These are phyloP conservation scores for Lanistes nyassanus DNA, from an alignment of 1,140 invertebrate species.

Conservation along the genomic window DNA sequence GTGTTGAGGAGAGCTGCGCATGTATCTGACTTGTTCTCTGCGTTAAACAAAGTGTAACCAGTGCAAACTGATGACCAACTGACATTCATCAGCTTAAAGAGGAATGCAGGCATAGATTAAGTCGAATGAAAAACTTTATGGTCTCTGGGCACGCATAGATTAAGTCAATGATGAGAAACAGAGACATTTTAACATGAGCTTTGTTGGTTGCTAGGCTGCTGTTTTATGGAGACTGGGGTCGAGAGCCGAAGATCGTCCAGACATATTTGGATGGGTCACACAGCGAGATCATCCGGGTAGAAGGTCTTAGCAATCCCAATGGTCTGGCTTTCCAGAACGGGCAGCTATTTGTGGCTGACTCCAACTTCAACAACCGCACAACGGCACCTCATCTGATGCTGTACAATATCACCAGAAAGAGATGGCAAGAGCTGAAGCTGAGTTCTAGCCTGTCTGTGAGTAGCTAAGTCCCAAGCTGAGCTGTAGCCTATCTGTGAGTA, in stretches of 20 bases:
- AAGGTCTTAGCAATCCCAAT: slow-evolving; percentile 45
- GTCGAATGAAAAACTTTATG: no score
- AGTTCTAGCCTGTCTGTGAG: slow-evolving; percentile 38
- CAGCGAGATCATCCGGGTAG: slow-evolving; percentile 30
- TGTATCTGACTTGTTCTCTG: no score
- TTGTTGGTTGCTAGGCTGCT: slow-evolving; percentile 37
- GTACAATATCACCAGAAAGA: slow-evolving; percentile 29
- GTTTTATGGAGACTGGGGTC: slow-evolving; percentile 52
- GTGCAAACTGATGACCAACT: no score
- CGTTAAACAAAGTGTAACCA: no score
- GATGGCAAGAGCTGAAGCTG: slow-evolving; percentile 39
- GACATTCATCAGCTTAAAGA: no score
- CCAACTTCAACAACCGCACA: slow-evolving; percentile 43
- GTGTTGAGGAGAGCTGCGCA: no score
- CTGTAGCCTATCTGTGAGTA: no score
- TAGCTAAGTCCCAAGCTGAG: no score
- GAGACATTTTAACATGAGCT: neutral
- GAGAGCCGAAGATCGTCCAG: slow-evolving; percentile 40
- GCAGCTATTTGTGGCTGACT: slow-evolving; percentile 46
- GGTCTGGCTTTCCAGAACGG: slow-evolving; percentile 41
- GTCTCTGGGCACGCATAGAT: no score
- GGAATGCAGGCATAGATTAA: no score
- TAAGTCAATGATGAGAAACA: no score
- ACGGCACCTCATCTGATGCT: slow-evolving; percentile 35
- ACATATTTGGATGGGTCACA: slow-evolving; percentile 44